phyloP scores from a whole-genome alignment of 2,113 vertebrate species.

The Crotalus tigris region DNA sequence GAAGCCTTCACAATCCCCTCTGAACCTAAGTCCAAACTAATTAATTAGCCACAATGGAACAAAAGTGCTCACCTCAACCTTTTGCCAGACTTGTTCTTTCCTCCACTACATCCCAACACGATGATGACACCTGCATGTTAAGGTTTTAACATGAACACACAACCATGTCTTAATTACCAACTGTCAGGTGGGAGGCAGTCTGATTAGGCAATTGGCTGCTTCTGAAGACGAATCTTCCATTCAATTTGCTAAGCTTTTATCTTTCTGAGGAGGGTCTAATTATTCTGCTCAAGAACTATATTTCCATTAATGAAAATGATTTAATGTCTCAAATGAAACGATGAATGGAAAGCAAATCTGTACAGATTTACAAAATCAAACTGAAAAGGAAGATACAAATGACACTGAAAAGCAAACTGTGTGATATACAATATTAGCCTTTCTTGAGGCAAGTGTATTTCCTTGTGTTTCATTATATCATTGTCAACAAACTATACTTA shows the following conservation, averaged over 20 bases:
- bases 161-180: slow-evolving; percentile 76
- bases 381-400: slow-evolving; percentile 36
- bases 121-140: slow-evolving; percentile 69
- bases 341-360: slow-evolving; percentile 70
- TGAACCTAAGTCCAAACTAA: slow-evolving; percentile 21
- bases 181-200: slow-evolving; percentile 73
- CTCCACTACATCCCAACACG: slow-evolving; percentile 67
- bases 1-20: not conserved
- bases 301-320: slow-evolving; percentile 81
- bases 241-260: slow-evolving; percentile 83
- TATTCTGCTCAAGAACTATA: slow-evolving; percentile 76
- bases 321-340: slow-evolving; percentile 72
- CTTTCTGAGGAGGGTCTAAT: slow-evolving; percentile 81
- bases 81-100: slow-evolving; percentile 53
- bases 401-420: slow-evolving; percentile 47
- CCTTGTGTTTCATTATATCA: not conserved
- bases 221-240: slow-evolving; percentile 78
- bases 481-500: slow-evolving; percentile 3
- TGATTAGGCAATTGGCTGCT: slow-evolving; percentile 74
- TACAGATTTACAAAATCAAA: slow-evolving; percentile 47
- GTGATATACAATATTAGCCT: slow-evolving; percentile 29
- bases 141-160: slow-evolving; percentile 59
- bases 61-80: slow-evolving; percentile 36
- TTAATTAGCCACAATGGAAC: slow-evolving; percentile 27
- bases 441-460: slow-evolving; percentile 17